Evolutionary conservation across 2,888 invertebrate species (phyloP), one percentile per base, ranked within the genome.

Genomic region (Thymelicus lineola): DNA sequence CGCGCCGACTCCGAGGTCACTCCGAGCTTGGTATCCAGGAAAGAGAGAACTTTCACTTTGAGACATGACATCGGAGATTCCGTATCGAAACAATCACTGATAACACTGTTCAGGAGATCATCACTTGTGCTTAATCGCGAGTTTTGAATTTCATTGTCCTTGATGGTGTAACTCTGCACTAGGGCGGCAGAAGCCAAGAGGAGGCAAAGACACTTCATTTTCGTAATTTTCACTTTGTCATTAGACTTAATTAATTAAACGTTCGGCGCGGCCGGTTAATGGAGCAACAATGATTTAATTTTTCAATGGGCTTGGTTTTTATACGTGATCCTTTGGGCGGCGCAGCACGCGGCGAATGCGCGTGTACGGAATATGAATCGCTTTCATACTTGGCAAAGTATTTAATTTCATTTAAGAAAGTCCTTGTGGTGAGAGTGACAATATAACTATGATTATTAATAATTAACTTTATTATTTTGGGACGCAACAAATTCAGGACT

Each of bases 21-120:
- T 78, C 96, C 96, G 72, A 96, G 87, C 70, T 96, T 93, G 53
- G 95, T 95, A 86, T 97, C 97, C 91, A 97, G 91, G 89, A 96
- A 97, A 68, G 94, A 95, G 42, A 97, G 92, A 79, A 97, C 96
- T 90, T 97, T 96, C 86, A 95, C 95, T 90, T 97, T 97, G 77
- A 97, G 94, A 81, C 97, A 97, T 60, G 94, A 92, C 84, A 95
- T 95, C 86, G 97, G 96, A 7, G 95, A 95, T 72, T 95, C 95
- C 61, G 95, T 94, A 76, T 94, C 94, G 83, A 96, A 95, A 92
- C 97, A 97, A 84, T 96, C 96, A 90, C 96, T 95, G 79, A 97
- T 93, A 80, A 96, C 96, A 82, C 95, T 94, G 71, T 96, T 94
- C 77, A 97, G 94, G 60, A 97, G 90, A 85, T 96, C 95, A 79